Evolutionary conservation across 37 sponge, comb jelly and placozoan genomes (phyloP), one percentile per base, ranked within the genome.

Genomic region (Oscarella lobularis): DNA sequence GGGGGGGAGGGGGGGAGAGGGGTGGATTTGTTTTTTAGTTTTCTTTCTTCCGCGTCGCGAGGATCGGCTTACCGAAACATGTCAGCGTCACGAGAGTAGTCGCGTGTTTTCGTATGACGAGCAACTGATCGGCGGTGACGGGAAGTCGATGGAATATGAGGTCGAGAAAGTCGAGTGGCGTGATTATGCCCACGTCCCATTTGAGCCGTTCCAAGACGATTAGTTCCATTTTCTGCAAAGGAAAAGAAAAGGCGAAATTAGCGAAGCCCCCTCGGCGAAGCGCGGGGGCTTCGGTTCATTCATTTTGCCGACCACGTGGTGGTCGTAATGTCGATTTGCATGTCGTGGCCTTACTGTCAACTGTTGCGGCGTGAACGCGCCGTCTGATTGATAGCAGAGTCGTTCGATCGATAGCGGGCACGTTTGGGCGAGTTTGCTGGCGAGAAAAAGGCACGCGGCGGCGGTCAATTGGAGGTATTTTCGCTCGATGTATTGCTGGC

Each of bases 261-360:
- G n/a, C n/a, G n/a, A n/a, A n/a, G n/a, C n/a, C n/a, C n/a, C n/a
- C n/a, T n/a, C n/a, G n/a, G n/a, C n/a, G n/a, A n/a, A n/a, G n/a
- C n/a, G n/a, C n/a, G n/a, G n/a, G n/a, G n/a, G n/a, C n/a, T n/a
- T n/a, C n/a, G n/a, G n/a, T n/a, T n/a, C n/a, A n/a, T n/a, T n/a
- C n/a, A n/a, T n/a, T n/a, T n/a, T n/a, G n/a, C n/a, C n/a, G n/a
- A n/a, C n/a, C n/a, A n/a, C n/a, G n/a, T n/a, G n/a, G n/a, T n/a
- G n/a, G n/a, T n/a, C n/a, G n/a, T n/a, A n/a, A n/a, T n/a, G n/a
- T n/a, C n/a, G n/a, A n/a, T n/a, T n/a, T n/a, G n/a, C n/a, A n/a
- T n/a, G n/a, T n/a, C n/a, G n/a, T n/a, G n/a, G n/a, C n/a, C 60
- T 48, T 48, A 48, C 60, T 27, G 60, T 48, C 60, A 48, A 48